phyloP scores from a whole-genome alignment of 2,797 vertebrate genomes.

The Myotis myotis region DNA sequence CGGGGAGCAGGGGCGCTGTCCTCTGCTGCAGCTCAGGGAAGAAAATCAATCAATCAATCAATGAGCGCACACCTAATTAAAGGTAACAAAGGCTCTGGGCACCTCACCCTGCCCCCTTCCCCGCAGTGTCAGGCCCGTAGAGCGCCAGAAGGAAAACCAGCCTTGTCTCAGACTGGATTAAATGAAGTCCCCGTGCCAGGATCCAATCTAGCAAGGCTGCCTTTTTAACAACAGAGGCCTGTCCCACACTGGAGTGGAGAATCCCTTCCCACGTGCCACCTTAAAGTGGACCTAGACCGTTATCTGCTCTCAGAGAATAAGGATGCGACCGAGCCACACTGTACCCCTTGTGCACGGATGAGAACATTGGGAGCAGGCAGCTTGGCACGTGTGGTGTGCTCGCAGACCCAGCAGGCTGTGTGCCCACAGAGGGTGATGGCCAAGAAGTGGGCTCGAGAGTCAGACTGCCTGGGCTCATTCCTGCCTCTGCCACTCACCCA shows the following conservation, averaged over 20 bases:
- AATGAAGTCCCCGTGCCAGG: conserved; percentile 32
- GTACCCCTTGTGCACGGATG: accelerated
- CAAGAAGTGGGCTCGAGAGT: neutral
- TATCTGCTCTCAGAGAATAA: neutral
- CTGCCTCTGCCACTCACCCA: neutral
- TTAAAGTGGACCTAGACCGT: neutral
- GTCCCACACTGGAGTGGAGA: no score
- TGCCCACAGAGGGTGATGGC: accelerated
- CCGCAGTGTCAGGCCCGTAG: neutral
- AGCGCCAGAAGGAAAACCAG: neutral
- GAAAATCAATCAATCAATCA: conserved; percentile 79
- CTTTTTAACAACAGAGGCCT: neutral
- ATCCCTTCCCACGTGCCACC: neutral
- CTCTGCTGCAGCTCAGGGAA: conserved; percentile 74
- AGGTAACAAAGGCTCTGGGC: conserved; percentile 72
- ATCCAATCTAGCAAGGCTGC: neutral
- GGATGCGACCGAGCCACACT: neutral
- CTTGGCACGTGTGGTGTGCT: neutral
- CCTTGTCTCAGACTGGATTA: neutral
- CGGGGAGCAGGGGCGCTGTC: conserved; percentile 33
- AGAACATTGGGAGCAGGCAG: neutral
- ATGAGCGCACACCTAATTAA: conserved; percentile 77
- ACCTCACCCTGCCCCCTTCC: neutral
- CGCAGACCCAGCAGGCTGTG: neutral
- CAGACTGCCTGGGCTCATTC: neutral